These are phyloP conservation scores for Plagiodera versicolora DNA, from an alignment of 2,888 invertebrate genomes.

Conservation along the genomic window DNA sequence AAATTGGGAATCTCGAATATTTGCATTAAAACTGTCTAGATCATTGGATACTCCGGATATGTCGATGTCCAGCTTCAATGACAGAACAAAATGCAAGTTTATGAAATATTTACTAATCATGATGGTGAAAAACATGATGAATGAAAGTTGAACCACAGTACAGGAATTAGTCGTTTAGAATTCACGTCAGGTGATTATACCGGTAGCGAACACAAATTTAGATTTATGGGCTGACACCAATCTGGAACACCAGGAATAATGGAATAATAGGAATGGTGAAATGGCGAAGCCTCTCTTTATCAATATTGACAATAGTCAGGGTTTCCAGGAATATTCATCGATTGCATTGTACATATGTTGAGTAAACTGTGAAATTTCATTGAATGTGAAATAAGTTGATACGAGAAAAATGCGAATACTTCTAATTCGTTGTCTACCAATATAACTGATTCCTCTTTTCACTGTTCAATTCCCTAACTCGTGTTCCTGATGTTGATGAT, in stretches of 20 bases:
- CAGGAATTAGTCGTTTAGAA: slow-evolving; percentile 5
- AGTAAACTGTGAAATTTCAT: background rate
- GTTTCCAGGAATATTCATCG: background rate
- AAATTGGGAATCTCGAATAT: no score
- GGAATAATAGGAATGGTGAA: slow-evolving; percentile 8
- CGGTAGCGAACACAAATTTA: slow-evolving; percentile 11
- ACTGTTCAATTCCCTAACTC: no score
- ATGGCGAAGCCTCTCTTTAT: background rate
- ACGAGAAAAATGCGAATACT: no score
- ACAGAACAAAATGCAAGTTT: background rate
- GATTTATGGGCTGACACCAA: slow-evolving; percentile 2
- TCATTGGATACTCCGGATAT: background rate
- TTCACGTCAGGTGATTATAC: slow-evolving; percentile 12
- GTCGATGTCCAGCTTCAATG: background rate
- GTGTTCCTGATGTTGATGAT: no score
- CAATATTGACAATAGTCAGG: slow-evolving; percentile 6
- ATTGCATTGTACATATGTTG: background rate
- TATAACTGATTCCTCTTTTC: no score
- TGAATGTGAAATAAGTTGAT: background rate
- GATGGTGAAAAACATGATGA: slow-evolving; percentile 1
- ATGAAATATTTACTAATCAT: background rate
- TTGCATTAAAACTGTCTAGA: no score
- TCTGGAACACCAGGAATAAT: slow-evolving; percentile 8
- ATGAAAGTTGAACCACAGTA: background rate
- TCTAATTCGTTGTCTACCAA: no score